Base-by-base conservation (phyloP, 2,797 vertebrate genomes). In the Rhinoraja longicauda region DNA sequence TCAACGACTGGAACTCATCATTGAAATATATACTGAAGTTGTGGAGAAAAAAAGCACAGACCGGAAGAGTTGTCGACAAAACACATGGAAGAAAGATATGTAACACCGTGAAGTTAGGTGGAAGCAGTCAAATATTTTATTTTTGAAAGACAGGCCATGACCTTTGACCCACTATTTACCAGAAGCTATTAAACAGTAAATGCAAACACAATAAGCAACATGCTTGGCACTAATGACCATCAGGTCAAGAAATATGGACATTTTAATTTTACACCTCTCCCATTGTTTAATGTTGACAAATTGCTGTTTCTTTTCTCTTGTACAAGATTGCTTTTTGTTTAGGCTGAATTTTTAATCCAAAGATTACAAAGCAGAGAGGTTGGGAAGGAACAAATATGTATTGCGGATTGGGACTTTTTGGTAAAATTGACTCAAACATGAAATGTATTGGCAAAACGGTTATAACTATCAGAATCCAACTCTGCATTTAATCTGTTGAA, bases 121-220 rank as follows among this genome's bases (percentile, higher is more conserved):
- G 19, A 88, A 21, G 59, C 8, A 10, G n/a, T 24, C 90, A 75
- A 24, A 39, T 73, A n/a, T 92, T 92, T 92, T 92, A 92, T 57
- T 92, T 91, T 92, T 45, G n/a, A 86, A 75, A 75, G 45, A 72
- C 13, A 75, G 9, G 36, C 90, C 72, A 92, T 53, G 72, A 73
- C 70, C 24, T 92, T 75, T 24, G 26, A 88, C 7, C 36, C 24
- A 29, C 36, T 45, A 10, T 91, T 39, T 72, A 36, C 12, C n/a
- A 59, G 57, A 32, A 88, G 8, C 84, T 21, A 67, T 24, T 64
- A 73, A 39, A 73, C 70, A 91, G 39, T 26, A 53, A 67, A 6
- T 75, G 36, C 24, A 92, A 73, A 45, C 24, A 29, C 72, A 57
- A 17, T 73, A n/a, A 57, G 72, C 90, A 75, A 17, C 21, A 92